Base-by-base conservation (phyloP, 1,140 invertebrate species). In the Eriocheir sinensis region DNA sequence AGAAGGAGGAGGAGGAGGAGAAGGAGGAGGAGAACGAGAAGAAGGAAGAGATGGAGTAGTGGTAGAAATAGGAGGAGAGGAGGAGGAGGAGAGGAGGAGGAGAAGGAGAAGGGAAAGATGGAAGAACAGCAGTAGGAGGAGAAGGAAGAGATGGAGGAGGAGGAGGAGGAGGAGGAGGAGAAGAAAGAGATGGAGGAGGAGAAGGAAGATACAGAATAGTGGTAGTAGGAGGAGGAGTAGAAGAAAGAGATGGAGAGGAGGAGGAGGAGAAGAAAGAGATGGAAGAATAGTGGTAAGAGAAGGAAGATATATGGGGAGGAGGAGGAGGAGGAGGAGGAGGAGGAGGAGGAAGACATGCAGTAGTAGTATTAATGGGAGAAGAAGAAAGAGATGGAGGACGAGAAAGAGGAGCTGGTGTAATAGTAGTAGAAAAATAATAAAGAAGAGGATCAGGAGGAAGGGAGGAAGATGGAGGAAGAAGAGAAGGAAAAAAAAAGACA, bases 301-400 rank as follows among this genome's bases (percentile, higher is more conserved):
- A 53, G 17, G 41, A 41, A 38, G 44, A 32, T 27, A 32, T 32
- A 80, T 21, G n/a, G 15, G 36, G 6, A 80, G 32, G 34, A 48
- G n/a, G 53, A 40, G 60, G 34, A 36, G 38, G 38, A 80, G 30
- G 32, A 80, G 32, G 34, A 48, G n/a, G 53, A 40, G 60, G 34
- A 36, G 38, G 38, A 80, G 30, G 17, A 38, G 72, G 21, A 80
- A 34, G 30, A 40, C 32, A n/a, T 32, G n/a, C 48, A 27, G 34
- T 8, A 79, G 6, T 30, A 30, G 6, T 21, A 21, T 0, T 3
- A 89, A 15, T 44, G 88, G n/a, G 38, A 89, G 88, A 44, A 15
- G n/a, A 34, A 36, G 90, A 91, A 53, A 91, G 53, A 91, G 90
- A 79, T 27, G 36, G 90, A 79, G 90, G 79, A 53, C 72, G 90